Percentiles rank a stretch among this genome's conserved stretches.
Evolutionary conservation across 2,113 vertebrate genomes (phyloP).

Genomic region (Panthera uncia): DNA sequence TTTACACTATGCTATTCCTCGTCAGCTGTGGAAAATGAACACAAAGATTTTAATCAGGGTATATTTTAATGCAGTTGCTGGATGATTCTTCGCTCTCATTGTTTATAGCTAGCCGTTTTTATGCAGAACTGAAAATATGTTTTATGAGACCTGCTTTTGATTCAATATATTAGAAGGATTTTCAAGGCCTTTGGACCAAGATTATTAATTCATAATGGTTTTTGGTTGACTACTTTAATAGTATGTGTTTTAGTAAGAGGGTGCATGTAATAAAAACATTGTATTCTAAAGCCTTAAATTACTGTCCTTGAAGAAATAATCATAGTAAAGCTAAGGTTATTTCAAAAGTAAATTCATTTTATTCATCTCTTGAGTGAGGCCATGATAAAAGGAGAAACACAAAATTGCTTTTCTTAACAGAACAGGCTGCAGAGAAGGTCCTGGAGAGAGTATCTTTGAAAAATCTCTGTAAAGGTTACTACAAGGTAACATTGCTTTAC

Average conservation of each 20-base stretch:
- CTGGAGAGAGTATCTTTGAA: conserved; percentile 9
- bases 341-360: conserved; percentile 48
- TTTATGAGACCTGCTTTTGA: conserved; percentile 5
- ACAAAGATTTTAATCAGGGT: neutral
- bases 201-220: conserved; percentile 27
- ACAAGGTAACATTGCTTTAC: neutral
- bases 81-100: neutral
- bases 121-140: conserved; percentile 31
- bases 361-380: conserved; percentile 2
- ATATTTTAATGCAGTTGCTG: neutral
- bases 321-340: conserved; percentile 35
- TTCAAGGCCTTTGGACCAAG: conserved; percentile 10
- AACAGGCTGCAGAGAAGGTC: conserved; percentile 5
- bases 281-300: conserved; percentile 36
- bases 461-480: neutral
- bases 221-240: conserved; percentile 7
- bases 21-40: neutral
- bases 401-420: conserved; percentile 42
- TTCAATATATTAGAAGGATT: neutral
- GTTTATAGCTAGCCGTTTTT: neutral
- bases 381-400: neutral
- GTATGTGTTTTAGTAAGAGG: conserved; percentile 24
- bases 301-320: conserved; percentile 58
- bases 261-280: neutral
- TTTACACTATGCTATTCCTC: neutral